Base-by-base conservation (phyloP, 2,888 invertebrate genomes). In the Ametastegia equiseti region DNA sequence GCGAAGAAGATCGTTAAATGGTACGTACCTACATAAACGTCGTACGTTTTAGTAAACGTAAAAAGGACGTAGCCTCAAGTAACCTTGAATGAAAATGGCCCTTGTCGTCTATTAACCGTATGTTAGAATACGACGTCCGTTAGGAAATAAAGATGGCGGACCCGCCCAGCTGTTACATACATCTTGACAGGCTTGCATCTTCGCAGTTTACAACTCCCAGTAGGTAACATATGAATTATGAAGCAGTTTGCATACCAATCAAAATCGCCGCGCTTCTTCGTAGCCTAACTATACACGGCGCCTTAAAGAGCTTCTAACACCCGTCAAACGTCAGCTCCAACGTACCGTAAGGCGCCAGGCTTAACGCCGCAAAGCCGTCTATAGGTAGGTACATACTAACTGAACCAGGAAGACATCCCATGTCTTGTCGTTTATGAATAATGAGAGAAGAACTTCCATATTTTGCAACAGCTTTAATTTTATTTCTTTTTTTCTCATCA, bases 241-340 rank as follows among this genome's bases (percentile, higher is more conserved):
- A 63, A 60, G 60, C 63, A 15, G 78, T 78, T 78, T 78, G 78
- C 78, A 78, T 78, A 78, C 78, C 78, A 78, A 60, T 78, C 78
- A 63, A 57, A n/a, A 78, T 63, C 63, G 33, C 30, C 73, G 47
- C 54, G 50, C 54, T 73, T 73, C 50, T 73, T 73, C 33, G 36
- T 19, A 54, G 75, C 54, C 33, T 75, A 75, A 54, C 75, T 71
- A 71, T 19, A 36, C 54, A 4, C 42, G 47, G 71, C 71, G 71
- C 71, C 23, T 71, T n/a, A n/a, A n/a, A 47, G 15, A 47, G 11
- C 27, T 15, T 71, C 71, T 15, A 71, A 30, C 27, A 75, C 4
- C 36, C 54, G 23, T 75, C 75, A 54, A 54, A 54, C 54, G 50
- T 54, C 30, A 54, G 47, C 54, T 15, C 27, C 75, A 9, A 30